Base-by-base conservation (phyloP, 2,888 invertebrate species). In the Stomorhina lunata region DNA sequence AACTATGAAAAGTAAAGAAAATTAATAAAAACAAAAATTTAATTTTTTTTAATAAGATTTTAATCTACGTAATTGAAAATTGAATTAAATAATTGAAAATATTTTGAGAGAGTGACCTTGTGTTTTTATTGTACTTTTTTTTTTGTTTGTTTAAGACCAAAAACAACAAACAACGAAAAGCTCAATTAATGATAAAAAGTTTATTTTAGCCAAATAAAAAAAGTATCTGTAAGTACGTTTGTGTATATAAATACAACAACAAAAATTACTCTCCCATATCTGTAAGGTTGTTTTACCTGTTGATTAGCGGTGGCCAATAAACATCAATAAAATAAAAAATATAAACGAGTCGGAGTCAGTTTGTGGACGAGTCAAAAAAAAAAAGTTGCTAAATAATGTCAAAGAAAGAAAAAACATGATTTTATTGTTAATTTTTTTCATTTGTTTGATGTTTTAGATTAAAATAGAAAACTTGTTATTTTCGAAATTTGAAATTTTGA, bases 41-140 rank as follows among this genome's bases (percentile, higher is more conserved):
- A 65, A 1, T 27, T 66, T 37, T 20, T 37, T 27, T 61, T 3
- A 43, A 17, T 20, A 29, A 57, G 17, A 57, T 32, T 20, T 12
- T 10, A 45, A 34, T n/a, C n/a, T n/a, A 55, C 65, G 69, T 55
- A 75, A 53, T 73, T 73, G 57, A 55, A 72, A 57, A 72, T 59
- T 34, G 9, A 45, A 53, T 72, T 43, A 48, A 73, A 73, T 9
- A 32, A 43, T 12, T 55, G 22, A 32, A 78, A 65, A 20, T 68
- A 45, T n/a, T n/a, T n/a, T 79, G 69, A 81, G 81, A 82, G 68
- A 32, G 45, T 73, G 82, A 82, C 82, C 82, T 82, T 82, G 79
- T 82, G 81, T 61, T 63, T 76, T 79, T 43, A 45, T 55, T 65
- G 32, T 65, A 53, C 59, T 25, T 37, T 50, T 29, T 69, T 27